Conservation (phyloP, 2,888 invertebrate species). For the Melanophora roralis region DNA sequence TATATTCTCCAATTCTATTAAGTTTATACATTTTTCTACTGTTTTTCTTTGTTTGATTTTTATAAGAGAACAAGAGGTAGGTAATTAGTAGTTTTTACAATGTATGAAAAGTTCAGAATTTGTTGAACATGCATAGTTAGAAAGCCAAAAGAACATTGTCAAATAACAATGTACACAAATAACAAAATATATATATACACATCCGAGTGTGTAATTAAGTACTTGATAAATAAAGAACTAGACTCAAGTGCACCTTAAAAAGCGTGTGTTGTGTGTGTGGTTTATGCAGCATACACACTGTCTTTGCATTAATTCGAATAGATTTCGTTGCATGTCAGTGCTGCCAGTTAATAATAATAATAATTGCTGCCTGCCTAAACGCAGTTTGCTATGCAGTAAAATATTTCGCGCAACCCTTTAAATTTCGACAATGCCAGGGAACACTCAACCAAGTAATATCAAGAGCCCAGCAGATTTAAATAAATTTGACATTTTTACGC, state of each 20-base stretch:
- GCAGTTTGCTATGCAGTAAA: too few relatives aligned
- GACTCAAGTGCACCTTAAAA: neutral
- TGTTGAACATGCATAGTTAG: constrained; percentile 10
- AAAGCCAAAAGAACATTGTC: constrained; percentile 39
- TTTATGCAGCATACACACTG: constrained; percentile 3
- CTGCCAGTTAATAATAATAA: neutral
- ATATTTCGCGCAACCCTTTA: too few relatives aligned
- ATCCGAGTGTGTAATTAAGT: constrained; percentile 26
- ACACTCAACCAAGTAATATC: too few relatives aligned
- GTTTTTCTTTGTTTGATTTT: constrained; percentile 47
- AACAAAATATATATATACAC: constrained; percentile 28
- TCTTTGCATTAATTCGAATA: constrained; percentile 15
- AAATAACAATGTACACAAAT: constrained; percentile 20
- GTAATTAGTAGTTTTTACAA: constrained; percentile 12
- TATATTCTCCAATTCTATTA: constrained; percentile 28
- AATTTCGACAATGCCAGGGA: too few relatives aligned
- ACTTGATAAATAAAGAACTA: constrained; percentile 22
- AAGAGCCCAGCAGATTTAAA: too few relatives aligned
- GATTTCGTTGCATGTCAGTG: constrained; percentile 4
- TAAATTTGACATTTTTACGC: too few relatives aligned
- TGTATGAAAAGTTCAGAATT: constrained; percentile 14
- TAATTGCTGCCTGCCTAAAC: too few relatives aligned
- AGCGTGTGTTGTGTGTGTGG: neutral
- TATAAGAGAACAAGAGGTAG: constrained; percentile 16
- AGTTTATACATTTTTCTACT: constrained; percentile 30